Percentiles rank a stretch among this genome's conserved stretches.
phyloP scores from a whole-genome alignment of 2,113 vertebrate species.

The Zootoca vivipara region DNA sequence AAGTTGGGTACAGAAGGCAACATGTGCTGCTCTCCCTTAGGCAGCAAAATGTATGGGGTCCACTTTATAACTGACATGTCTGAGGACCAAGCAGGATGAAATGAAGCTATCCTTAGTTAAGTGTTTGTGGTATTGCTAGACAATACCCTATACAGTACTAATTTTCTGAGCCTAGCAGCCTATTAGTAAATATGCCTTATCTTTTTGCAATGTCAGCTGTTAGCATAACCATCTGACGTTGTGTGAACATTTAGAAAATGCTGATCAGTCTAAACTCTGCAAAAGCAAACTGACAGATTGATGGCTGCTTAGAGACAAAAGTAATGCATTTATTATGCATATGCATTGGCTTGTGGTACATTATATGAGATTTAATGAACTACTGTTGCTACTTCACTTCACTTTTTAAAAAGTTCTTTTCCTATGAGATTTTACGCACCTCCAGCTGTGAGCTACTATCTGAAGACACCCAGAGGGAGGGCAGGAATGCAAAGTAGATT shows the following conservation, averaged over 20 bases:
- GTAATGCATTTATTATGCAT: background rate
- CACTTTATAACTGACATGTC: background rate
- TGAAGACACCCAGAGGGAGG: background rate
- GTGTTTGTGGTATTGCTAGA: background rate
- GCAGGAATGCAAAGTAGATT: background rate
- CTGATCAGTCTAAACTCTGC: background rate
- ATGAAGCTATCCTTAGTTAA: background rate
- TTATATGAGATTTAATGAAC: background rate
- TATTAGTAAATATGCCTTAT: background rate
- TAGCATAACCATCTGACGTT: background rate
- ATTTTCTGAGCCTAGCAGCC: background rate
- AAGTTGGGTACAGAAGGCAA: too few relatives aligned
- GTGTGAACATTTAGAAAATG: background rate
- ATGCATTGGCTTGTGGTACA: background rate
- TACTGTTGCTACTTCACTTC: fast-evolving
- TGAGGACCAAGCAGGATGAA: background rate
- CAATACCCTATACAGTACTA: background rate
- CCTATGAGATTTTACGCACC: background rate
- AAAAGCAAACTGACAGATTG: background rate
- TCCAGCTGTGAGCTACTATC: background rate
- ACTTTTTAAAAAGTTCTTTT: background rate
- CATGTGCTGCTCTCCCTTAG: too few relatives aligned
- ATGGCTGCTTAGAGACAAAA: background rate
- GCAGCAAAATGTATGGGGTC: too few relatives aligned
- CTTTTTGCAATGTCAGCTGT: background rate